Evolutionary conservation across 2,888 invertebrate species (phyloP), one percentile per base, ranked within the genome.

Genomic region (Diaphora mendica): DNA sequence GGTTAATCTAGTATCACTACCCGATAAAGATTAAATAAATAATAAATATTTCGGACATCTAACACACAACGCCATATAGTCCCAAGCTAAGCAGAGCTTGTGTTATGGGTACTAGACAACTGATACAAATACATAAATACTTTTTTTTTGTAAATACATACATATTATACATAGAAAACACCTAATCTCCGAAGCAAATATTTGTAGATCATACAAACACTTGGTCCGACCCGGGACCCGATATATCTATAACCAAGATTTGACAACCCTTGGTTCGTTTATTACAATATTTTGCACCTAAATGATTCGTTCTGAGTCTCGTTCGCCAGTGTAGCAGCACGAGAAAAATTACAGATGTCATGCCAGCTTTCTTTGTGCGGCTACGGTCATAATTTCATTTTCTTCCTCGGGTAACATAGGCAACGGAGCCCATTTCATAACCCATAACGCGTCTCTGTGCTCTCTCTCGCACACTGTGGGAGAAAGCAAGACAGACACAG

Each of bases 351-450:
- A 86, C 85, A 90, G 85, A 86, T 87, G 89, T 89, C 91, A 91
- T 91, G 91, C 87, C 85, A 86, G 91, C 91, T 94, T 94, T 94
- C 93, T 93, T 93, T 92, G 89, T 89, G 88, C 90, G 90, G 89
- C 89, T 87, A 88, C 86, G 87, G 89, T 90, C 89, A 92, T 95
- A 95, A 95, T 94, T 94, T 93, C 90, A 94, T 94, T 95, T 94
- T 92, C 92, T 91, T 89, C 86, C 87, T 85, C 88, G 83, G 91
- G 91, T 90, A 92, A 93, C 94, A 92, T 91, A 92, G 90, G 91
- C 91, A 90, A 89, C 90, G 89, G 91, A 92, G 91, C 93, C 93
- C 92, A 91, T 94, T 95, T 94, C 93, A 94, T 95, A 95, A 94
- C 92, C 92, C 91, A 93, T 95, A 94, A 94, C 92, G 91, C 91